Evolutionary conservation across 1,140 invertebrate species (phyloP).

Genomic region (Cydia strobilella): DNA sequence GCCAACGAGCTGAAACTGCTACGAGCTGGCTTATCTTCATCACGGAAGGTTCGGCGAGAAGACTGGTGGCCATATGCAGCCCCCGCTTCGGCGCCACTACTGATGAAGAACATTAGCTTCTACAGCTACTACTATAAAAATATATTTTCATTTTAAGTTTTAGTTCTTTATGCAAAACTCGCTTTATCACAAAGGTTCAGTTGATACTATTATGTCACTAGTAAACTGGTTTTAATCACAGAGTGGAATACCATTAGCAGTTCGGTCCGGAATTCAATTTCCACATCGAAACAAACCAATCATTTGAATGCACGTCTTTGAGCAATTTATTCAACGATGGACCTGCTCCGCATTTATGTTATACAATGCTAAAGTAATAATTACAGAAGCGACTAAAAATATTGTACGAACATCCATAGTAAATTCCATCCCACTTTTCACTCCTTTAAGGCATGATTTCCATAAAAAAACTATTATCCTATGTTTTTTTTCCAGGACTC

Average conservation of each 20-base stretch:
- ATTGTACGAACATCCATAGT: neutral
- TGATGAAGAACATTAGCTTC: too few relatives aligned
- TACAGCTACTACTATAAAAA: too few relatives aligned
- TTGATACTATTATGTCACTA: neutral
- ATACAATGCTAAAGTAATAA: neutral
- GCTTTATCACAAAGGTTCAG: neutral
- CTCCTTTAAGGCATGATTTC: neutral
- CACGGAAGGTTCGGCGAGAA: too few relatives aligned
- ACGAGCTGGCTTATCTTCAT: too few relatives aligned
- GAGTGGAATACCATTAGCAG: neutral
- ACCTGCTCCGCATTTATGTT: neutral
- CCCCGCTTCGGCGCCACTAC: too few relatives aligned
- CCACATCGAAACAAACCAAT: neutral
- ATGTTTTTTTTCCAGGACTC: too few relatives aligned
- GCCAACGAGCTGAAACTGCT: too few relatives aligned
- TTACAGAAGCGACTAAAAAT: neutral
- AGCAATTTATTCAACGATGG: neutral
- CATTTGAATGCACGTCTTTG: constrained; percentile 9
- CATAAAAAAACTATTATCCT: too few relatives aligned
- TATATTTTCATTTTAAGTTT: neutral
- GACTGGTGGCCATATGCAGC: too few relatives aligned
- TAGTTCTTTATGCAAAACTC: neutral
- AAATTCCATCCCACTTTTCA: neutral
- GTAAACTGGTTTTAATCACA: neutral
- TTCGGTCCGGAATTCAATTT: constrained; percentile 1